These are phyloP conservation scores for Semotilus atromaculatus DNA, from an alignment of 2,797 vertebrate genomes.

Conservation along the genomic window DNA sequence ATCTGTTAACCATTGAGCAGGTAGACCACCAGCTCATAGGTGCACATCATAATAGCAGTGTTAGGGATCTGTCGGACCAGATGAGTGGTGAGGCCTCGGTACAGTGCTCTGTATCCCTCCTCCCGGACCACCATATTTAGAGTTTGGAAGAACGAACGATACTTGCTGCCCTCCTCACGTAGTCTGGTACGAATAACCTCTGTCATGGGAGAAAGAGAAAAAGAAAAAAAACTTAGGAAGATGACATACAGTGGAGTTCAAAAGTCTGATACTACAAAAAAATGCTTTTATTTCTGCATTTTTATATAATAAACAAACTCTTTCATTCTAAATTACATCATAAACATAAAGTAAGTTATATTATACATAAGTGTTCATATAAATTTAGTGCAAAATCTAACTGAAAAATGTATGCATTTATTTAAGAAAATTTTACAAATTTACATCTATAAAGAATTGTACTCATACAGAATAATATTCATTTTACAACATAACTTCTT, in stretches of 20 bases:
- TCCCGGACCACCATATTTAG: conserved; percentile 87
- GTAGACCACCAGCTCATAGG: conserved; percentile 97
- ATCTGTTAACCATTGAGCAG: conserved; percentile 86
- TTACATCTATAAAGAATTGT: no score
- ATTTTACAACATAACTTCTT: neutral
- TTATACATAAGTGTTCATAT: neutral
- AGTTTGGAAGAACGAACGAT: conserved; percentile 96
- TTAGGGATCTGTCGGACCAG: conserved; percentile 97
- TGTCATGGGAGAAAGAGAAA: conserved; percentile 62
- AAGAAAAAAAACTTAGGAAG: neutral
- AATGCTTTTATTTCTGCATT: neutral
- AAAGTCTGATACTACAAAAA: neutral
- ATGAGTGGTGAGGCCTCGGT: conserved; percentile 95
- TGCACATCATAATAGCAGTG: conserved; percentile 99
- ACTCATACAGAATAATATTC: neutral
- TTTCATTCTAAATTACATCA: neutral
- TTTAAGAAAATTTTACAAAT: no score
- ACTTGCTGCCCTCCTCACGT: conserved; percentile 98
- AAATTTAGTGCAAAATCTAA: neutral
- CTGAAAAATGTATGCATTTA: neutral
- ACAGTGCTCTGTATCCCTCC: conserved; percentile 94
- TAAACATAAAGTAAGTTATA: neutral
- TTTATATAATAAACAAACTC: neutral
- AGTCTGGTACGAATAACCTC: conserved; percentile 97
- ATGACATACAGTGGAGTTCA: neutral